Evolutionary conservation across 92 coral and sea anemone genomes (phyloP).

Genomic region (Zoanthus gigantus): DNA sequence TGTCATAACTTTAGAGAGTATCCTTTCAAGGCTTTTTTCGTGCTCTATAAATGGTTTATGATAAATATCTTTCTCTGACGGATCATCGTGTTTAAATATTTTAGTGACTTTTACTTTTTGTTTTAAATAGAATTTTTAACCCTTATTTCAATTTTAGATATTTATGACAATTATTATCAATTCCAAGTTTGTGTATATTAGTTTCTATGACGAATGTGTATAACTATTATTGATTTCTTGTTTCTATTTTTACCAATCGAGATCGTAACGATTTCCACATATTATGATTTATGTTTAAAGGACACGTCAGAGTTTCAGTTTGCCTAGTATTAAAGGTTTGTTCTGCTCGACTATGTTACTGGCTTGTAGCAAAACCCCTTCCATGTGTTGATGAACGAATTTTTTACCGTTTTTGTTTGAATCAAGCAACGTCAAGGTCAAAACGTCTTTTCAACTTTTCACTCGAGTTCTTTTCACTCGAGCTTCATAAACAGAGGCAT

Average conservation of each 20-base stretch:
- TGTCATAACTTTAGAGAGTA: constrained; percentile 37
- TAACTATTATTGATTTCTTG: neutral
- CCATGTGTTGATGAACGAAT: neutral
- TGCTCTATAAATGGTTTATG: neutral
- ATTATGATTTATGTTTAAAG: neutral
- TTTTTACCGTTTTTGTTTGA: neutral
- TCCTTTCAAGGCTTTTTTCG: neutral
- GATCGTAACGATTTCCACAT: neutral
- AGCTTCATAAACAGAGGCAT: no score
- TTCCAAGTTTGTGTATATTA: no score
- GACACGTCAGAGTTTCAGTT: constrained; percentile 11
- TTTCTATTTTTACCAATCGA: neutral
- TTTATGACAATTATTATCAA: no score
- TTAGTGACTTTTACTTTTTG: no score
- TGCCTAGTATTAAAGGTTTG: neutral
- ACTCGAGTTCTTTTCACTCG: neutral
- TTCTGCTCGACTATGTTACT: neutral
- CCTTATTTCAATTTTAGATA: no score
- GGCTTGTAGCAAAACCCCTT: neutral
- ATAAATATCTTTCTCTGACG: no score
- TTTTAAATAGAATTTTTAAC: no score
- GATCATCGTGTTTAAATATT: no score
- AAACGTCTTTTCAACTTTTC: neutral
- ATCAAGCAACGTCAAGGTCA: neutral
- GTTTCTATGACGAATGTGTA: no score